A percentile compares a stretch with the other conserved stretches of the same genome.
Evolutionary conservation across 2,113 vertebrate species (phyloP).

Genomic region (Otocyon megalotis): DNA sequence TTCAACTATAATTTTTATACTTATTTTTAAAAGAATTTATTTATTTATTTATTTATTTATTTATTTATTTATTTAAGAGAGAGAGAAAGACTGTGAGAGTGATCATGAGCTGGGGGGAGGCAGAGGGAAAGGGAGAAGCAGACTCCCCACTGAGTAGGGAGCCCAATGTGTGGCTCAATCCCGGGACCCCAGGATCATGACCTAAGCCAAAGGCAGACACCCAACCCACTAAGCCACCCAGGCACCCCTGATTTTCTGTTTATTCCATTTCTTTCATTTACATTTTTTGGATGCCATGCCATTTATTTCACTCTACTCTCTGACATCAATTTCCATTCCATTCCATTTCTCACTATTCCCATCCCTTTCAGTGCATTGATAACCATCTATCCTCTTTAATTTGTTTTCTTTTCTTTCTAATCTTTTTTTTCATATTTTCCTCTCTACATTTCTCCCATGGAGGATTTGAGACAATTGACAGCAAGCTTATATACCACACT

Average conservation of each 20-base stretch:
- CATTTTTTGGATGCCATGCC: neutral
- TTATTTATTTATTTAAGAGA: neutral
- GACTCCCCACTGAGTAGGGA: neutral
- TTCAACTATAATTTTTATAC: neutral
- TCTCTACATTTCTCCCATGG: neutral
- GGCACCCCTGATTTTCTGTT: neutral
- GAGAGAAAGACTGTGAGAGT: neutral
- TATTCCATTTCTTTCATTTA: neutral
- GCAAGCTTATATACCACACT: neutral
- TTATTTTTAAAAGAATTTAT: neutral
- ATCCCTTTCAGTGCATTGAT: neutral
- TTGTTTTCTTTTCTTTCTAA: neutral
- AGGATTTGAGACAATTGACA: neutral
- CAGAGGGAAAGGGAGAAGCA: neutral
- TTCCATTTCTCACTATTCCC: neutral
- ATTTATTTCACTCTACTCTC: neutral
- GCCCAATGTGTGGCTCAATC: neutral
- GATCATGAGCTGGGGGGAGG: neutral
- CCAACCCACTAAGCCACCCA: neutral
- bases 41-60: neutral
- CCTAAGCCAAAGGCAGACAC: neutral
- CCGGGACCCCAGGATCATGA: neutral
- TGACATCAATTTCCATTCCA: neutral
- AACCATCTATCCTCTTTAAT: neutral
- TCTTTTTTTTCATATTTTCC: neutral